Evolutionary conservation across 1,140 invertebrate genomes (phyloP).

Genomic region (Venustaconcha ellipsiformis): DNA sequence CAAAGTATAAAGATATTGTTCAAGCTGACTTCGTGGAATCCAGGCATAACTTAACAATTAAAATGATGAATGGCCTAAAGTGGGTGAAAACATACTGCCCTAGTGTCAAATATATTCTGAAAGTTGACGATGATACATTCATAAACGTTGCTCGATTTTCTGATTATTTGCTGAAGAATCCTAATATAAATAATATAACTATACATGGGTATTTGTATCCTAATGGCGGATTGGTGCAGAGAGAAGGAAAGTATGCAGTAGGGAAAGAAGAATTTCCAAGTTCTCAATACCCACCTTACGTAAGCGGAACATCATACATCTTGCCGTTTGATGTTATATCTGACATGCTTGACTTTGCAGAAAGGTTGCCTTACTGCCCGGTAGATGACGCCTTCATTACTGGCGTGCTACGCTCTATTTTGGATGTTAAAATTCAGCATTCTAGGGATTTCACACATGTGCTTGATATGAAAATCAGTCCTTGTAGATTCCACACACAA

Average conservation of each 20-base stretch:
- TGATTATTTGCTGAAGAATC: not conserved
- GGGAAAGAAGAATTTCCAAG: not conserved
- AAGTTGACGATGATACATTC: constrained; percentile 4
- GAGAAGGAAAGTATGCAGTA: not conserved
- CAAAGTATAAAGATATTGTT: not conserved
- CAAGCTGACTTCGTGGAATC: constrained; percentile 3
- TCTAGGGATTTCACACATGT: no score
- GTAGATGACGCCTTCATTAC: constrained; percentile 4
- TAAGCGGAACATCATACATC: not conserved
- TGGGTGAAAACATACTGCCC: constrained; percentile 1
- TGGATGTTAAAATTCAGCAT: no score
- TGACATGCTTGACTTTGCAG: not conserved
- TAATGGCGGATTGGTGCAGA: not conserved
- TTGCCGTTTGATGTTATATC: not conserved
- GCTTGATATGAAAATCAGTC: no score
- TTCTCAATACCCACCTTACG: not conserved
- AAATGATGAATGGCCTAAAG: constrained; percentile 4
- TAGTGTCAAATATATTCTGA: not conserved
- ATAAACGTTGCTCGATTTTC: not conserved
- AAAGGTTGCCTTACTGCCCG: not conserved
- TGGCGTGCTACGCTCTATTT: not conserved
- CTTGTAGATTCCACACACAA: no score
- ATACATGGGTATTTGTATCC: not conserved
- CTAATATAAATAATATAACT: not conserved
- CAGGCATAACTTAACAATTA: not conserved